Evolutionary conservation across 2,113 vertebrate species (phyloP), one percentile per base, ranked within the genome.

Genomic region (Psilopsiagon aymara): DNA sequence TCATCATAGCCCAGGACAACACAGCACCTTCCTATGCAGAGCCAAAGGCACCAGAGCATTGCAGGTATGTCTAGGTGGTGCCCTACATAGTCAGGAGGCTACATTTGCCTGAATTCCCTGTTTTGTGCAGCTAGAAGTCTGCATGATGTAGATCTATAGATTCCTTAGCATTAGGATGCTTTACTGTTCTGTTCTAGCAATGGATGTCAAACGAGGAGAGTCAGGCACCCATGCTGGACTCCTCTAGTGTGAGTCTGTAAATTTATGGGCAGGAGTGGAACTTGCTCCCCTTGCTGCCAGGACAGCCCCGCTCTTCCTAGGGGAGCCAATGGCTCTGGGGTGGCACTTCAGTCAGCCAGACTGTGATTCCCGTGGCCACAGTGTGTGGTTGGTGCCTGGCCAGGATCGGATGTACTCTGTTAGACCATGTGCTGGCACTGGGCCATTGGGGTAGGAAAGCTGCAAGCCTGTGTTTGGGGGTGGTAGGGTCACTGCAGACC

Each of bases 1-100:
- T 84, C 3, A 1, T 89, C 0, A 0, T 92, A 44, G 57, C 19
- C 31, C 55, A 46, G 89, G 81, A 29, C 52, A 33, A 16, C 13
- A 47, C 0, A 1, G 35, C 20, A 23, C 57, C 69, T 87, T 92
- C 46, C 43, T 74, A 25, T 0, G 0, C 44, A 77, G 79, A 88
- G 60, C 59, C 0, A 8, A 59, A 87, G 82, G 79, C 43, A 73
- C 41, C 53, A 86, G 73, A 60, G 43, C 47, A 17, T 28, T n/a
- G 82, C 71, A 46, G 59, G 13, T 74, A 7, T 53, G 60, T 74
- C 68, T 90, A 55, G 29, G 49, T 2, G 2, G 31, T 88, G 37
- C 60, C 29, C 10, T 57, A 3, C 1, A 0, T 74, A 14, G 13
- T 55, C 0, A 0, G 41, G 31, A 80, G 63, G 49, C 67, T 77